Base-by-base conservation (phyloP, 2,797 vertebrate species). In the Megaceryle alcyon region DNA sequence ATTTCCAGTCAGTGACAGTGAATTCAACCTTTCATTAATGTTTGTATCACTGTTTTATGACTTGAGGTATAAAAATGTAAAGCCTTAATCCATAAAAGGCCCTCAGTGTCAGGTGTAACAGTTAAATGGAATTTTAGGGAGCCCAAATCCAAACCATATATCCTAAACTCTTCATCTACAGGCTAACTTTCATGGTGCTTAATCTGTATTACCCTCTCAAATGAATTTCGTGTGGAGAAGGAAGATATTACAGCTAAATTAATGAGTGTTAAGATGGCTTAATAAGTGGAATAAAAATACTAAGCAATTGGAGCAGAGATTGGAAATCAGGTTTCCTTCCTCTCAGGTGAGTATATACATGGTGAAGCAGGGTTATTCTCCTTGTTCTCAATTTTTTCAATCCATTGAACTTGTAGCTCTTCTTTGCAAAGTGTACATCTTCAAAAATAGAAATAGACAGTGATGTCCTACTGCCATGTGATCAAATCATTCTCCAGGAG, bases 141-240 rank as follows among this genome's bases (percentile, higher is more conserved):
- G 7, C 8, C n/a, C 6, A 84, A 53, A 82, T 87, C 8, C 16
- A 69, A 91, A 87, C 33, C 0, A 0, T 22, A 83, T 3, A 2
- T 64, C 5, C 23, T 66, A 25, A 68, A 39, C 19, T 48, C 25
- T 85, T 82, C 10, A 4, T 12, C 23, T 59, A 25, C 23, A 63
- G 13, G 33, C 35, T 77, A 54, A 70, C 0, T 1, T 9, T 46
- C 5, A 3, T 48, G n/a, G 28, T 53, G 11, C 5, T 65, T 63
- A 63, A 70, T 66, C 5, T 49, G 8, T 43, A 23, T 61, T 66
- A 76, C 7, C 1, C 5, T 39, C 43, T 56, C 6, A 59, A 80
- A 61, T 28, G 0, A 41, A 48, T 88, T 73, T 90, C 3, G 13
- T 37, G 6, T 4, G n/a, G 14, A 79, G 44, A 79, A 76, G 11